Evolutionary conservation across 1,140 invertebrate species (phyloP).

Genomic region (Chlorops oryzae): DNA sequence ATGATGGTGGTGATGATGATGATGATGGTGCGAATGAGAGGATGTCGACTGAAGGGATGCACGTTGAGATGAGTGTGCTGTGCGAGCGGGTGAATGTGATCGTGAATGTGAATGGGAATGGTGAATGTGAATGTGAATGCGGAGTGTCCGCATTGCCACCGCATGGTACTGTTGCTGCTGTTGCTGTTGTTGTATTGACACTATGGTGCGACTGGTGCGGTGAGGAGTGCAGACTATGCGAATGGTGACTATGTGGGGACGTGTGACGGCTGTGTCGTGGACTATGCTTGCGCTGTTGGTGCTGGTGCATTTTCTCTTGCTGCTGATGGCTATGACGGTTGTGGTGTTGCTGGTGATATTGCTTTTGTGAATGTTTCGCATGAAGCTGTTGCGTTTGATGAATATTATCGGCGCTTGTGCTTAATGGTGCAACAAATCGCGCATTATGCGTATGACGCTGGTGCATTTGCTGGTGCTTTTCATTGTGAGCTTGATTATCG

Average conservation of each 20-base stretch:
- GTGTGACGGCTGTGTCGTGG: constrained; percentile 16
- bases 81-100: no score
- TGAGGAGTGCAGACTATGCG: constrained; percentile 17
- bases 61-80: not conserved
- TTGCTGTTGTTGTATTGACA: constrained; percentile 7
- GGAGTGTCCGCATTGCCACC: no score
- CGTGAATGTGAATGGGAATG: not conserved
- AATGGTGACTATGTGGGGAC: constrained; percentile 17
- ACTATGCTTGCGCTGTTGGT: constrained; percentile 14
- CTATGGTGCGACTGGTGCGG: constrained; percentile 19
- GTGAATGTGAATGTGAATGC: constrained; percentile 4
- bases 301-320: constrained; percentile 14
- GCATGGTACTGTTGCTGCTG: not conserved
- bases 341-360: constrained; percentile 13
- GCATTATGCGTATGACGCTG: constrained; percentile 7
- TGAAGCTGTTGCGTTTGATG: no score
- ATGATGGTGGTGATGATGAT: constrained; percentile 19
- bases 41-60: not conserved
- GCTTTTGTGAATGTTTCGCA: constrained; percentile 33
- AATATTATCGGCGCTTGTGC: not conserved
- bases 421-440: not conserved
- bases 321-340: constrained; percentile 12
- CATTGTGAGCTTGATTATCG: no score
- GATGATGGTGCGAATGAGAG: constrained; percentile 9
- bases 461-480: constrained; percentile 31